These are phyloP conservation scores for Drosophila virilis DNA, from an alignment of 1,140 invertebrate genomes.

Conservation along the genomic window DNA sequence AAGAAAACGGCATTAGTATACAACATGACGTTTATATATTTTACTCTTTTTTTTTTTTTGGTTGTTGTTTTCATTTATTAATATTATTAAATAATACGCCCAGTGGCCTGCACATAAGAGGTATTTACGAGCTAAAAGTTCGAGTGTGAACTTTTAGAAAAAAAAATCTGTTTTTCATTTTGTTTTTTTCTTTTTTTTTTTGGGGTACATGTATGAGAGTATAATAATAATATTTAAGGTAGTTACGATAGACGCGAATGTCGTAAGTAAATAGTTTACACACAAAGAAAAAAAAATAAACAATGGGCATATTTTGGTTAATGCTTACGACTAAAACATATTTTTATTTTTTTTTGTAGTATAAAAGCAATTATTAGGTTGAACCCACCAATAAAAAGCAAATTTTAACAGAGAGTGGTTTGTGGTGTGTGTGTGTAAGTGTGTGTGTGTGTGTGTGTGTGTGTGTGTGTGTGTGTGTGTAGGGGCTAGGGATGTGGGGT, in stretches of 20 bases:
- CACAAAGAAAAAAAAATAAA: too few relatives aligned
- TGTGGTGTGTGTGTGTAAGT: background rate
- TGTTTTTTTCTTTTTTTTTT: background rate
- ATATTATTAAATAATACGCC: background rate
- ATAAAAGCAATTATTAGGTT: too few relatives aligned
- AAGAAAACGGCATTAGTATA: slow-evolving; percentile 27
- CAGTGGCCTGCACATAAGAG: background rate
- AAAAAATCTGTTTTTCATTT: background rate
- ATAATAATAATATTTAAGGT: background rate
- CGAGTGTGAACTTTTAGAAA: too few relatives aligned
- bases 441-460: background rate
- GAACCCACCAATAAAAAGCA: too few relatives aligned
- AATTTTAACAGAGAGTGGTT: background rate
- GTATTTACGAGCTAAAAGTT: background rate
- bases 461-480: background rate
- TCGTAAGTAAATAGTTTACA: too few relatives aligned
- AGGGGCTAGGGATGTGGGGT: background rate
- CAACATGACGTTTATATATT: background rate
- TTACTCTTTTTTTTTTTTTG: too few relatives aligned
- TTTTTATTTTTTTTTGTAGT: too few relatives aligned
- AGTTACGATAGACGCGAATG: background rate
- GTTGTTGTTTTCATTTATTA: too few relatives aligned
- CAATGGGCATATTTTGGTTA: too few relatives aligned
- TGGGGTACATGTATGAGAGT: background rate
- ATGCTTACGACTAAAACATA: too few relatives aligned